These are phyloP conservation scores for Lepus townsendii DNA, from an alignment of 2,797 vertebrate species.

Conservation along the genomic window DNA sequence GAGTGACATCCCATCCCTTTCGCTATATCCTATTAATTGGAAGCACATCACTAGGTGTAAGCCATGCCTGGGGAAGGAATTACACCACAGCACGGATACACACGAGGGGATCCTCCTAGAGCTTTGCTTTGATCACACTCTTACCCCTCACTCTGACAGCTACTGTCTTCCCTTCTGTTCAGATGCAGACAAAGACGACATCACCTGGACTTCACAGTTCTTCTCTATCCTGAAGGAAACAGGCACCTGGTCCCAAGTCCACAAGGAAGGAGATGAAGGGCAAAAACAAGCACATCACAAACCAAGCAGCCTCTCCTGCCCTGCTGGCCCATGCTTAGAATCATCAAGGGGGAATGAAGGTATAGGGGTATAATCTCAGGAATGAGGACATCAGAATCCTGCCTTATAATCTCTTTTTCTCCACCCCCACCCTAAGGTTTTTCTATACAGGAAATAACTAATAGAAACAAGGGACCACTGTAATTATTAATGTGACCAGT, in stretches of 20 bases:
- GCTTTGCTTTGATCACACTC: neutral
- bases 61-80: neutral
- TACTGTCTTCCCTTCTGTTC: neutral
- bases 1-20: neutral
- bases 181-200: slow-evolving; percentile 1
- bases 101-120: neutral
- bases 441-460: neutral
- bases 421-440: neutral
- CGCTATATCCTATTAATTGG: neutral
- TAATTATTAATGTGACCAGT: neutral
- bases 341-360: too few species aligned
- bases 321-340: neutral
- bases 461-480: neutral
- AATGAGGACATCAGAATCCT: neutral
- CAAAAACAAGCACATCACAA: neutral
- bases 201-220: slow-evolving; percentile 86
- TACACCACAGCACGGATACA: neutral
- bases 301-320: slow-evolving; percentile 36
- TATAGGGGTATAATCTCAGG: neutral
- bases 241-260: slow-evolving; percentile 86
- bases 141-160: neutral
- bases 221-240: slow-evolving; percentile 89
- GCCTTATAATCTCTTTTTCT: neutral
- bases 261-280: slow-evolving; percentile 83
- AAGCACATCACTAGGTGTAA: neutral